phyloP scores from a whole-genome alignment of 2,113 vertebrate genomes.

The Hipposideros armiger region DNA sequence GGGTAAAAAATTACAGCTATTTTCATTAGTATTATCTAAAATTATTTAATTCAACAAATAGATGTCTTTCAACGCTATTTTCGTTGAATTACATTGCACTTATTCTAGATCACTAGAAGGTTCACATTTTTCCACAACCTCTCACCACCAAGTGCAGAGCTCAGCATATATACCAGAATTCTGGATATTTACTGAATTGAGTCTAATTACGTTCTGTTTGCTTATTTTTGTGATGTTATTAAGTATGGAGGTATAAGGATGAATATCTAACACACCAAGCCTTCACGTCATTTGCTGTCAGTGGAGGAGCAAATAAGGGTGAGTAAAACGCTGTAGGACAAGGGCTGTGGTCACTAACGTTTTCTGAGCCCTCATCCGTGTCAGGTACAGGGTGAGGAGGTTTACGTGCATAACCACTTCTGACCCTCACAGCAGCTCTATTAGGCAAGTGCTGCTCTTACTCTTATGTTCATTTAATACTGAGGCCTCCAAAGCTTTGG shows the following conservation, averaged over 20 bases:
- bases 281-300: not conserved
- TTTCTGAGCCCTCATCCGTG: not conserved
- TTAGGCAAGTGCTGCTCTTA: not conserved
- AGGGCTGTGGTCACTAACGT: not conserved
- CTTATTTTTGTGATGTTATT: not conserved
- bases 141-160: not conserved
- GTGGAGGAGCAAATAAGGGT: not conserved
- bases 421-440: not conserved
- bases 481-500: not conserved
- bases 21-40: not conserved
- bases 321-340: not conserved
- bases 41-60: not conserved
- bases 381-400: not conserved
- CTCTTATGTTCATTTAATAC: not conserved
- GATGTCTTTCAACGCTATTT: not conserved
- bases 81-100: not conserved
- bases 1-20: not conserved
- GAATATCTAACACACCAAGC: not conserved
- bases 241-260: not conserved
- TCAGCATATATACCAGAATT: not conserved
- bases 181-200: not conserved
- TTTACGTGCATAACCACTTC: not conserved
- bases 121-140: not conserved
- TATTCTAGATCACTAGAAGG: not conserved
- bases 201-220: not conserved